Evolutionary conservation across 2,888 invertebrate genomes (phyloP), one percentile per base, ranked within the genome.

Genomic region (Erannis defoliaria): DNA sequence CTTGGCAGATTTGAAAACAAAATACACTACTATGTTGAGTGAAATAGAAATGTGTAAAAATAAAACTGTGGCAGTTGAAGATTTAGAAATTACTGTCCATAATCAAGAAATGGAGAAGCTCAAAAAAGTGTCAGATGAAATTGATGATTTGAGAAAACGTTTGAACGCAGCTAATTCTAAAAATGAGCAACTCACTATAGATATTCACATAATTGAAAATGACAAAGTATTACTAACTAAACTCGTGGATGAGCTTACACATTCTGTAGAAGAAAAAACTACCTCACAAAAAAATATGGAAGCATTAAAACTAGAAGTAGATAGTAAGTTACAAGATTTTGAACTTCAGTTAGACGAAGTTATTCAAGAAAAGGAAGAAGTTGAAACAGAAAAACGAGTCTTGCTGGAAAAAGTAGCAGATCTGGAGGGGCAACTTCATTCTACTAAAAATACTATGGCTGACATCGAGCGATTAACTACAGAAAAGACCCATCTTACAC

Each of bases 121-220:
- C 1, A 79, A 84, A 64, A 84, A 86, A 21, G 82, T 88, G 14
- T 77, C 83, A 37, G 76, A 82, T 66, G 89, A 90, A 78, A 81
- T 94, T 6, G 89, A 91, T 54, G 86, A 89, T 2, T 74, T 94
- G 1, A 90, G 89, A 62, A 84, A 84, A 65, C 82, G 82, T n/a
- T 66, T 94, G 6, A 80, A 73, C 33, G 66, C 78, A 5, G 73
- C 85, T 9, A 87, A 88, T 71, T 83, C 89, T 33, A 91, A 90
- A 72, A 88, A 93, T 57, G 93, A 93, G 67, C 93, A 93, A 67
- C 80, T 93, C 3, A 86, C 92, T 31, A 94, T 94, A 71, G 89
- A 94, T 67, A 85, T 93, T 48, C 92, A 92, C 65, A 93, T 94
- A 59, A 72, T 93, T 43, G 91, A 91, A 78, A 94, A 94, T 73